Evolutionary conservation across 2,113 vertebrate species (phyloP), one percentile per base, ranked within the genome.

Genomic region (Odocoileus hemionus): DNA sequence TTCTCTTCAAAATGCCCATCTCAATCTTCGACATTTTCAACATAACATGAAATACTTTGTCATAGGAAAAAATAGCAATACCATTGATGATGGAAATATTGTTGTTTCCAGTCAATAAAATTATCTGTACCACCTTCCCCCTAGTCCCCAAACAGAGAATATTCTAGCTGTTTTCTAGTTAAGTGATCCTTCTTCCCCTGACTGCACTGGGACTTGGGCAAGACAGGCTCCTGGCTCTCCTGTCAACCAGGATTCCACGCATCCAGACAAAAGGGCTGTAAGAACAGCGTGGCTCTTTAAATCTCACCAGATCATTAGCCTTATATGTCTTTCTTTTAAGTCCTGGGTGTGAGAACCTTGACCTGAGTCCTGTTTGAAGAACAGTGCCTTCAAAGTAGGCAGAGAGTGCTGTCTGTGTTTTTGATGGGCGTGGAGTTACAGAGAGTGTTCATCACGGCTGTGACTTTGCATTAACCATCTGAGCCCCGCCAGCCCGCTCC

Each of bases 341-440:
- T 58, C 70, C 67, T 28, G 58, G 47, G 15, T 43, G 25, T 13
- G 54, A 70, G 94, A 94, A 67, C n/a, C 54, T 45, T 30, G 61
- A 61, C 60, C 17, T 23, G 15, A 57, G n/a, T 30, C 70, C 58
- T 39, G 10, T 39, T 54, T 39, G 47, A 57, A 79, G n/a, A 60
- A 30, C 15, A 84, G 50, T 13, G 50, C 36, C 85, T 43, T 83
- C 55, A 15, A 33, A 52, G 57, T 2, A 12, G 78, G 45, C 93
- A 26, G 84, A 10, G 50, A 55, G 36, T 11, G 1, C 47, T 5
- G 25, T 7, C 21, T 50, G 57, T 6, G 25, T 3, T 39, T 85
- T 30, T 25, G 26, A 54, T 0, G 4, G 79, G 23, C 1, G 1
- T 0, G 17, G 86, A 30, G 19, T 57, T 6, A 2, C 1, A 45